Conservation (phyloP, 2,888 invertebrate species). For the Liposcelis brunnea region DNA sequence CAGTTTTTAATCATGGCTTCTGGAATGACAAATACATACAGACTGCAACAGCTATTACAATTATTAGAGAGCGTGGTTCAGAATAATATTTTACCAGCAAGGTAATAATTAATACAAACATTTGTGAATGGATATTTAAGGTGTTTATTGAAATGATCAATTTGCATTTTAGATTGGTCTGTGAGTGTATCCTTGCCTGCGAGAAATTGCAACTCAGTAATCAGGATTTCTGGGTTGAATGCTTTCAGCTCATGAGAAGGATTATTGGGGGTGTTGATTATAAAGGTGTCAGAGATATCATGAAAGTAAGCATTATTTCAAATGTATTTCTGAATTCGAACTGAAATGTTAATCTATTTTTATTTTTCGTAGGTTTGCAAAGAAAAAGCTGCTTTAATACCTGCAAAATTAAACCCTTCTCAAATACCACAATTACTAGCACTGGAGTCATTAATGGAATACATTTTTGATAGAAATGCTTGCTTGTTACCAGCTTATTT, state of each 20-base stretch:
- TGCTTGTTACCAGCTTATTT: conserved; percentile 88
- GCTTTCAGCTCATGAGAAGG: conserved; percentile 65
- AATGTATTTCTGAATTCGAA: too few species aligned
- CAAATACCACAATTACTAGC: conserved; percentile 67
- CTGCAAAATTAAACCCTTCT: conserved; percentile 58
- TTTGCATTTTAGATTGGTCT: conserved; percentile 44
- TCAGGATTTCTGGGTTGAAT: conserved; percentile 77
- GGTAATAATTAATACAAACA: conserved; percentile 29
- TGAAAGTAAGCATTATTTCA: conserved; percentile 56
- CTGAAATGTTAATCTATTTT: background rate
- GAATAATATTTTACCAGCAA: conserved; percentile 52
- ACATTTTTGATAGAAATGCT: conserved; percentile 82
- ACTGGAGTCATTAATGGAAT: conserved; percentile 62
- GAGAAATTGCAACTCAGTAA: conserved; percentile 68
- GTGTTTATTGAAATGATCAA: conserved; percentile 10
- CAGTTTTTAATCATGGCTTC: conserved; percentile 61
- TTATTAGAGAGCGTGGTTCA: conserved; percentile 60
- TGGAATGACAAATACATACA: conserved; percentile 52
- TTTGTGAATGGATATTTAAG: too few species aligned
- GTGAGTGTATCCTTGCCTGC: conserved; percentile 68
- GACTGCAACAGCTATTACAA: conserved; percentile 55
- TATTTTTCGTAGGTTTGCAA: conserved; percentile 46
- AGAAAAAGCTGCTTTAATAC: conserved; percentile 73
- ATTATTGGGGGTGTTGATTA: conserved; percentile 87
- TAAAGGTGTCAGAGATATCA: conserved; percentile 83